Evolutionary conservation across 2,113 vertebrate genomes (phyloP).

Genomic region (Sinosuthora webbiana): DNA sequence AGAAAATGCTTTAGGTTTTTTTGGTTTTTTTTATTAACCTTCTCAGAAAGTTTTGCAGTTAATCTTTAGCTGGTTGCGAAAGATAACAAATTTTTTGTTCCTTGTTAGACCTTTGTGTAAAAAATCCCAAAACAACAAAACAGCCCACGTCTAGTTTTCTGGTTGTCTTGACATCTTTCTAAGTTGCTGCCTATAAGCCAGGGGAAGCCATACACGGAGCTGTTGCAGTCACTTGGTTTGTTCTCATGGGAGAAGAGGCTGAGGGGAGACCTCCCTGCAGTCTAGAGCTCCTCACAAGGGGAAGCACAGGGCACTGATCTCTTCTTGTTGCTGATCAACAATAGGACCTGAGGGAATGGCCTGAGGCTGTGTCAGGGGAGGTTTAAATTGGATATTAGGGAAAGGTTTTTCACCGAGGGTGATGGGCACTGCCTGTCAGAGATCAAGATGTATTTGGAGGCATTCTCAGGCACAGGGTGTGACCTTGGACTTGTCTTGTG

Average conservation of each 20-base stretch:
- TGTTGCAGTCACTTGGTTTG: not conserved
- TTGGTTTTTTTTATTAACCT: not conserved
- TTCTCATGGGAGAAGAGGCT: not conserved
- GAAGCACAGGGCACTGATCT: not conserved
- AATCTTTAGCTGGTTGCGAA: not conserved
- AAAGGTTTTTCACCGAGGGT: not conserved
- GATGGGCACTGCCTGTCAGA: not conserved
- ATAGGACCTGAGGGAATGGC: not conserved
- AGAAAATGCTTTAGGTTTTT: not conserved
- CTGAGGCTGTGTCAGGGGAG: not conserved
- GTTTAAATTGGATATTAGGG: not conserved
- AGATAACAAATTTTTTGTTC: not conserved
- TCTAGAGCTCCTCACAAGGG: not conserved
- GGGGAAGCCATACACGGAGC: not conserved
- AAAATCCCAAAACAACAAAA: not conserved
- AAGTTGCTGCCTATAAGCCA: not conserved
- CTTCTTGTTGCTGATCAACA: not conserved
- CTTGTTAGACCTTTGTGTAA: not conserved
- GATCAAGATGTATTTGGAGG: not conserved
- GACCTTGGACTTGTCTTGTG: not conserved
- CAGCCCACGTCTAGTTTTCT: not conserved
- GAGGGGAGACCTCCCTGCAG: not conserved
- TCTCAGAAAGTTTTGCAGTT: not conserved
- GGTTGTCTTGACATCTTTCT: not conserved
- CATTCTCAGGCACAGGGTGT: not conserved